A percentile compares a stretch with the other conserved stretches of the same genome.
These are phyloP conservation scores for Sturnus vulgaris DNA, from an alignment of 2,113 vertebrate genomes.

Conservation along the genomic window DNA sequence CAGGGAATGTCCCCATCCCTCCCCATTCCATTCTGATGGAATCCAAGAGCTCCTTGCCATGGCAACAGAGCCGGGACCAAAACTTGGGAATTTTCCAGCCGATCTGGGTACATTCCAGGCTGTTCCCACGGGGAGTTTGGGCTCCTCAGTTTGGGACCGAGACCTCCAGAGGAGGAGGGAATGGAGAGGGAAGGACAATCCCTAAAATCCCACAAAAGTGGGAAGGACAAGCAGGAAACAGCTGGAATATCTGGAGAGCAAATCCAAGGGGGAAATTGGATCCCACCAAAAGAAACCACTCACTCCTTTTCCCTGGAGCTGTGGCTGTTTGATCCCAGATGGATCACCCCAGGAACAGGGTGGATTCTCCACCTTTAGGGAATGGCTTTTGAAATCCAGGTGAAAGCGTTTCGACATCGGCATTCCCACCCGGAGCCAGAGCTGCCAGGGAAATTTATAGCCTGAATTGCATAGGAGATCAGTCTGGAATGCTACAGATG, in stretches of 20 bases:
- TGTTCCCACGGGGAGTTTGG: background rate
- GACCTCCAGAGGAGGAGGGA: background rate
- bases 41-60: background rate
- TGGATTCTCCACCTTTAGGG: background rate
- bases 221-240: background rate
- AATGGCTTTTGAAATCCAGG: background rate
- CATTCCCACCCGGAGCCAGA: background rate
- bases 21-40: no score
- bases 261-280: background rate
- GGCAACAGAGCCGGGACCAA: background rate
- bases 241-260: background rate
- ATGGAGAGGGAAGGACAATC: no score
- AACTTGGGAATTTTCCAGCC: background rate
- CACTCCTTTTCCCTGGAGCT: background rate
- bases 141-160: background rate
- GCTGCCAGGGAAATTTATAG: background rate
- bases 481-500: fast-evolving
- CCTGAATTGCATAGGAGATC: background rate
- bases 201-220: background rate
- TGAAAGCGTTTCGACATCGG: background rate
- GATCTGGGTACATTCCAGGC: background rate
- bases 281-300: background rate
- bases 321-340: fast-evolving
- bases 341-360: fast-evolving
- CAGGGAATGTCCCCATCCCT: background rate